A percentile compares a stretch with the other conserved stretches of the same genome.
Conservation (phyloP, 2,797 vertebrate species). For the Etheostoma nigrum region DNA sequence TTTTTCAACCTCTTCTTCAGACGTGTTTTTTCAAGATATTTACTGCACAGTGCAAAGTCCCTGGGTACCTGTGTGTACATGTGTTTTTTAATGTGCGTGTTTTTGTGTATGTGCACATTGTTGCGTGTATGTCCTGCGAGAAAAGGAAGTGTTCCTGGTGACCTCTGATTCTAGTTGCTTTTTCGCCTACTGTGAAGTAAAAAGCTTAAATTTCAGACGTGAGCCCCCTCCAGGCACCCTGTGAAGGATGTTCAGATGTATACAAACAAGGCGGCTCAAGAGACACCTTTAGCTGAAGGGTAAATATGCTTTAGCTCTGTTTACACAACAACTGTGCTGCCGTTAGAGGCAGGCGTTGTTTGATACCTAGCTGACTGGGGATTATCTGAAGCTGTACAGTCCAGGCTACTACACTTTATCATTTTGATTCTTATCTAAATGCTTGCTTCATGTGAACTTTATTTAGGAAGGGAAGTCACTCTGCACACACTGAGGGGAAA, state of each 20-base stretch:
- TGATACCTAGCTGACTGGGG: constrained; percentile 63
- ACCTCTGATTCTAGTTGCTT: constrained; percentile 63
- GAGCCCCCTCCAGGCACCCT: constrained; percentile 68
- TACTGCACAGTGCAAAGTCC: constrained; percentile 42
- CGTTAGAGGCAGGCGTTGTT: constrained; percentile 54
- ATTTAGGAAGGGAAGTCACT: constrained; percentile 31
- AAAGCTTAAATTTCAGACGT: constrained; percentile 73
- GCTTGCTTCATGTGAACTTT: constrained; percentile 55
- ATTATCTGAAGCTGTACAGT: constrained; percentile 52
- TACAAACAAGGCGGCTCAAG: constrained; percentile 70
- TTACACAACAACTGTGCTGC: constrained; percentile 65
- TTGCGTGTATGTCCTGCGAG: constrained; percentile 38
- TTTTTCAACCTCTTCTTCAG: constrained; percentile 62
- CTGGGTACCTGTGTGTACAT: constrained; percentile 32
- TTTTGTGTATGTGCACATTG: constrained; percentile 35
- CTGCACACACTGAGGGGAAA: constrained; percentile 18
- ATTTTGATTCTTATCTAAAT: constrained; percentile 58
- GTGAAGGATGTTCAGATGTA: constrained; percentile 74
- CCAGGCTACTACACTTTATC: constrained; percentile 27
- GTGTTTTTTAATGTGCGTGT: constrained; percentile 21
- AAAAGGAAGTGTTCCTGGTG: constrained; percentile 60
- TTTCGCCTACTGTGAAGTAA: constrained; percentile 62
- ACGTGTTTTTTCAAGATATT: constrained; percentile 57
- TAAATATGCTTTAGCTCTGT: constrained; percentile 73
- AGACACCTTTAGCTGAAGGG: constrained; percentile 79